These are phyloP conservation scores for Pyrrhosoma nymphula DNA, from an alignment of 2,888 invertebrate species.

Conservation along the genomic window DNA sequence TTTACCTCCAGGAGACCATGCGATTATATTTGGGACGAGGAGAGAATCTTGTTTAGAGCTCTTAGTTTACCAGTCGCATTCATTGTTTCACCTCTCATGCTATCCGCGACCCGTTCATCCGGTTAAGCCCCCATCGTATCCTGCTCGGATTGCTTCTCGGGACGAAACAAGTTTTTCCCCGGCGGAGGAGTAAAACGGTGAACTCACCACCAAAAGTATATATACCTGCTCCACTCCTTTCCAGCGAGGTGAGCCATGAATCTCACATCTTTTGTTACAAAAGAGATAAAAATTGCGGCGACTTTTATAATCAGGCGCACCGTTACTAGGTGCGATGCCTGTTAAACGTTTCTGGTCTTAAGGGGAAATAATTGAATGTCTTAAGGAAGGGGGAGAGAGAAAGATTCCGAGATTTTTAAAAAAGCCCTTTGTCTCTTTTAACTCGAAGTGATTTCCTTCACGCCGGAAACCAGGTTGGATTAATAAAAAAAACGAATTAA, in stretches of 20 bases:
- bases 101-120: slow-evolving; percentile 37
- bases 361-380: not conserved
- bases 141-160: not conserved
- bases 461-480: not conserved
- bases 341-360: not conserved
- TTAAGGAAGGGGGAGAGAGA: too few species aligned
- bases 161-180: not conserved
- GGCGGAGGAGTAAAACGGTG: not conserved
- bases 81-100: slow-evolving; percentile 1
- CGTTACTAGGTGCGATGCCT: not conserved
- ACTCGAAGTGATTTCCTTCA: not conserved
- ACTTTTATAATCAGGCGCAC: not conserved
- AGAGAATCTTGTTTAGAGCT: not conserved
- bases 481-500: not conserved
- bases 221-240: not conserved
- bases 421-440: not conserved
- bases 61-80: not conserved
- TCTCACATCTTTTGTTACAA: slow-evolving; percentile 9
- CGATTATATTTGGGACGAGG: not conserved
- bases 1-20: not conserved
- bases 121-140: not conserved
- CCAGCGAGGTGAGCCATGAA: not conserved
- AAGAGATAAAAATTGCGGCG: not conserved
- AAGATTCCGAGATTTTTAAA: not conserved
- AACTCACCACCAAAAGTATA: slow-evolving; percentile 30